Evolutionary conservation across 53 echinoderm and acorn worm species (phyloP), one percentile per base, ranked within the genome.

Genomic region (Patiria pectinifera): DNA sequence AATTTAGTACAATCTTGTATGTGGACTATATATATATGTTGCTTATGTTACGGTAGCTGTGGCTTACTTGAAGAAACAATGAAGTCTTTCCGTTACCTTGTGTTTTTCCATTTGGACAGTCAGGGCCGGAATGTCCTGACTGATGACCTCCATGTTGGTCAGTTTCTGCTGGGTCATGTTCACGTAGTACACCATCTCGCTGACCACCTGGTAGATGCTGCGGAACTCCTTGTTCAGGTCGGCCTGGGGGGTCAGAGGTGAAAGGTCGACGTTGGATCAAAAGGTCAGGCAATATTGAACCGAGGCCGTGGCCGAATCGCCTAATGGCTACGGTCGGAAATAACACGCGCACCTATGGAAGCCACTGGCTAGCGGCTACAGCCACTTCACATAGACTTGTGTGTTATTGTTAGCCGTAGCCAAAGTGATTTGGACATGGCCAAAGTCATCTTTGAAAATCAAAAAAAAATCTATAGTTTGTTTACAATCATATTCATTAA

Each of bases 141-240:
- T 97, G 92, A 95, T 90, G 60, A 95, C 93, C 66, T 99, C 99
- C 84, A 92, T 80, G 87, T 90, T 97, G 93, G 85, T 96, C 86
- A 99, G 93, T 71, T 98, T 98, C 96, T 98, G 96, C 12, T 86
- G 70, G 63, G 95, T 98, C 91, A 98, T 94, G 83, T 92, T 95
- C 63, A 95, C 94, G 96, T 96, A 98, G 94, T 98, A 98, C 84
- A 93, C 75, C 92, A 96, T 95, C 92, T 98, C 98, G 91, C 98
- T 98, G 59, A 98, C 96, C 6, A 96, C 94, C 87, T 96, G 98
- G 93, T 89, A 94, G 83, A 98, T 95, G 92, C 93, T 93, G 83
- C 98, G 96, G 84, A 93, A 98, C 91, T 98, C 98, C 85, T 94
- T 95, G 92, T 98, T 96, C 92, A 96, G 92, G 86, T 98, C 98